Conservation (phyloP, 2,797 vertebrate genomes). For the Sebastes glaucus region DNA sequence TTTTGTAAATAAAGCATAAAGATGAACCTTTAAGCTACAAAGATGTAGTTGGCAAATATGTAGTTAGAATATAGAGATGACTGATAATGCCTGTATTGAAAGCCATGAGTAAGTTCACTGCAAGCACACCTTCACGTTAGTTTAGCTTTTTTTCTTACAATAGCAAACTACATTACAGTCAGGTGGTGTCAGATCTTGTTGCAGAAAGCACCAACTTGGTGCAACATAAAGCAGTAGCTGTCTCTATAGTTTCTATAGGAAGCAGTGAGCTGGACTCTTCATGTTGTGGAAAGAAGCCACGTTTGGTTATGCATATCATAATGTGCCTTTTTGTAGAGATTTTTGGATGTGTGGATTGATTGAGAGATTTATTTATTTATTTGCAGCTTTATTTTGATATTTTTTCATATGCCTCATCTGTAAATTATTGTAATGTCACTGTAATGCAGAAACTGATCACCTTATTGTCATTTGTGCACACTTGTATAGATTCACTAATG, state of each 20-base stretch:
- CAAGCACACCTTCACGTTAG: slow-evolving; percentile 42
- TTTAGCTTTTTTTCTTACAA: not conserved
- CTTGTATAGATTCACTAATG: not conserved
- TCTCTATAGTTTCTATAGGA: not conserved
- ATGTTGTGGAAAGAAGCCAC: slow-evolving; percentile 34
- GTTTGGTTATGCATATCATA: slow-evolving; percentile 66
- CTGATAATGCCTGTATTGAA: slow-evolving; percentile 9
- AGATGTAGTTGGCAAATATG: not conserved
- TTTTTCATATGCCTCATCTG: slow-evolving; percentile 29
- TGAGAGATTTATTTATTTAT: slow-evolving; percentile 24
- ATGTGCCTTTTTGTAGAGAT: slow-evolving; percentile 74
- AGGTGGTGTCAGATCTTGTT: not conserved
- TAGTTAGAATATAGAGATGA: not conserved
- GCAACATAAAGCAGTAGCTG: not conserved
- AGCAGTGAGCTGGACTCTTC: not conserved
- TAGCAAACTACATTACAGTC: slow-evolving; percentile 2
- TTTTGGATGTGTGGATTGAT: not conserved
- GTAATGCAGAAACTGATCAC: not conserved
- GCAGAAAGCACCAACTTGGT: not conserved
- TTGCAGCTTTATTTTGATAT: slow-evolving; percentile 37
- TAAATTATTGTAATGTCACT: slow-evolving; percentile 22
- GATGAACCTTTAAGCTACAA: not conserved
- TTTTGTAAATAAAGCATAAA: slow-evolving; percentile 35
- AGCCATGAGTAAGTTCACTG: slow-evolving; percentile 63
- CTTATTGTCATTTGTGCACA: not conserved